Evolutionary conservation across 2,888 invertebrate species (phyloP).

Genomic region (Incurvaria masculella): DNA sequence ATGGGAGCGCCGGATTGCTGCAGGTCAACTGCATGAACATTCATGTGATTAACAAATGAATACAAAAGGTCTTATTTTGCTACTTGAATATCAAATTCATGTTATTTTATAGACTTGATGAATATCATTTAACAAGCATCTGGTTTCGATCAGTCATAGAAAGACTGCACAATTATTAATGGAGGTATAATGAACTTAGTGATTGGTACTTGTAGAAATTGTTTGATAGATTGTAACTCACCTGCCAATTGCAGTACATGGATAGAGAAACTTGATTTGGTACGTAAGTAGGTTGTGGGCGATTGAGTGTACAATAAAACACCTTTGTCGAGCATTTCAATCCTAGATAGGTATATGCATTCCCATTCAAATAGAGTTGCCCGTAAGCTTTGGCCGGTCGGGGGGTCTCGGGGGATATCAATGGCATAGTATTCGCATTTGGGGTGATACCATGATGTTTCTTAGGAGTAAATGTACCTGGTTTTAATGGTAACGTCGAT

Average conservation of each 20-base stretch:
- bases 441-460: conserved; percentile 80
- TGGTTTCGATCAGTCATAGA: background rate
- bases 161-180: conserved; percentile 17
- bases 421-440: conserved; percentile 75
- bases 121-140: background rate
- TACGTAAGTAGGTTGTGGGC: conserved; percentile 93
- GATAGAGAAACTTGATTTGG: conserved; percentile 86
- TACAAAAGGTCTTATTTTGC: background rate
- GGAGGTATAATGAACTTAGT: conserved; percentile 16
- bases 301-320: conserved; percentile 90
- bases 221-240: conserved; percentile 26
- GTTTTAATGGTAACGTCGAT: conserved; percentile 78
- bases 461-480: conserved; percentile 78
- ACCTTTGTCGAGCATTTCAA: conserved; percentile 87
- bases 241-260: conserved; percentile 97
- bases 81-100: too few relatives aligned
- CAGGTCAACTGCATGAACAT: too few relatives aligned
- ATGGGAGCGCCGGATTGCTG: too few relatives aligned
- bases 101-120: too few relatives aligned
- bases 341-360: conserved; percentile 88
- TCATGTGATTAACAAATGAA: background rate
- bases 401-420: conserved; percentile 90
- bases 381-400: conserved; percentile 86
- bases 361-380: conserved; percentile 85
- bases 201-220: conserved; percentile 3